phyloP scores from a whole-genome alignment of 1,140 invertebrate genomes.

The Neodiprion virginianus region DNA sequence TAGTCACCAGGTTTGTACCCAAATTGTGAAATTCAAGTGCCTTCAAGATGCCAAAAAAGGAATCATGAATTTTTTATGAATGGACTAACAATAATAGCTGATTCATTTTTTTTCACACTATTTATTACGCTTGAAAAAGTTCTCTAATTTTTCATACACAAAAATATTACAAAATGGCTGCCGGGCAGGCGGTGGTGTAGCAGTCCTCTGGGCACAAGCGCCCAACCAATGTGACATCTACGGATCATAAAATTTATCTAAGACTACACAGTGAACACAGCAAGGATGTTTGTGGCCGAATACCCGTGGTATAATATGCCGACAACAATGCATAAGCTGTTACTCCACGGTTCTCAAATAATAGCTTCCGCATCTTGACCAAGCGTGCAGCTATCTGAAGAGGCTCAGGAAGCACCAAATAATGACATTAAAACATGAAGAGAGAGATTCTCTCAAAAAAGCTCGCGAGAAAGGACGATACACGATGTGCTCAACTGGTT shows the following conservation, averaged over 20 bases:
- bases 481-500: constrained; percentile 41
- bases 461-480: constrained; percentile 34
- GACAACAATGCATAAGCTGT: constrained; percentile 29
- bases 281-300: constrained; percentile 6
- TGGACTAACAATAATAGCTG: too few relatives aligned
- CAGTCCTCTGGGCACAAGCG: too few relatives aligned
- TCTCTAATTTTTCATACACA: too few relatives aligned
- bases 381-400: constrained; percentile 46
- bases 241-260: not conserved
- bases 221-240: too few relatives aligned
- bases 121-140: too few relatives aligned
- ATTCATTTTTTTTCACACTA: too few relatives aligned
- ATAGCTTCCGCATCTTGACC: constrained; percentile 36
- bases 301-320: constrained; percentile 30
- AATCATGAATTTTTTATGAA: too few relatives aligned
- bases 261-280: not conserved
- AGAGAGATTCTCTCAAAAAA: constrained; percentile 37
- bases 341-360: constrained; percentile 40
- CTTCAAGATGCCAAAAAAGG: too few relatives aligned
- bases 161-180: too few relatives aligned
- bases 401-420: constrained; percentile 45
- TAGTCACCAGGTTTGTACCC: too few relatives aligned
- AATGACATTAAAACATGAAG: constrained; percentile 41
- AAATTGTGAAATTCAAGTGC: too few relatives aligned
- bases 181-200: too few relatives aligned